Evolutionary conservation across 2,888 invertebrate species (phyloP).

Genomic region (Tillus elongatus): DNA sequence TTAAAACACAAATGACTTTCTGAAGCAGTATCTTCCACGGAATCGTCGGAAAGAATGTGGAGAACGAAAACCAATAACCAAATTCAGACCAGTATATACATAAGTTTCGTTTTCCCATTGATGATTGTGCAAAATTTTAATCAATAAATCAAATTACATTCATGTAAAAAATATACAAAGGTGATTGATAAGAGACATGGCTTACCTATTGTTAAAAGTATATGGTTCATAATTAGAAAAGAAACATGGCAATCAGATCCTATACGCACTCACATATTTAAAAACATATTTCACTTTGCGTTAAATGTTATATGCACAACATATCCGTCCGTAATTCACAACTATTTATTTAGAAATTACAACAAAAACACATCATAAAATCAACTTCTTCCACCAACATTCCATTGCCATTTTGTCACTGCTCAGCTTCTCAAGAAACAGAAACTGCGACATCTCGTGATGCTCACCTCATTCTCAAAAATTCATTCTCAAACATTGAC

Average conservation of each 20-base stretch:
- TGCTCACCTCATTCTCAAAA: too few relatives aligned
- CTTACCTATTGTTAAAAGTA: constrained; percentile 43
- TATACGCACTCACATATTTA: constrained; percentile 29
- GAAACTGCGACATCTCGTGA: background rate
- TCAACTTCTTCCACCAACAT: constrained; percentile 38
- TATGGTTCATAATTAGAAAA: constrained; percentile 39
- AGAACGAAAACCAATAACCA: too few relatives aligned
- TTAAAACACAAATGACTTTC: too few relatives aligned
- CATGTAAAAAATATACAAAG: constrained; percentile 38
- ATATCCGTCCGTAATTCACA: constrained; percentile 30
- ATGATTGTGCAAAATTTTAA: constrained; percentile 12
- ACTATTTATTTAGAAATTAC: constrained; percentile 23
- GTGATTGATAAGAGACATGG: constrained; percentile 42
- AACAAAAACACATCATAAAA: constrained; percentile 36
- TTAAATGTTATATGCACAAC: constrained; percentile 29
- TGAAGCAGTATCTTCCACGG: too few relatives aligned
- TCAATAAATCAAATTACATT: constrained; percentile 33
- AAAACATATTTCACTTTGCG: constrained; percentile 25
- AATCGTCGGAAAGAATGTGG: too few relatives aligned
- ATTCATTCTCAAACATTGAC: too few relatives aligned
- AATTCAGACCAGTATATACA: too few relatives aligned
- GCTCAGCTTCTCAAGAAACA: constrained; percentile 28
- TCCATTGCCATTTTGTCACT: constrained; percentile 46
- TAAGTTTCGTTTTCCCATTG: too few relatives aligned
- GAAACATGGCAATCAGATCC: constrained; percentile 30